These are phyloP conservation scores for Trypoxylon attenuatum DNA, from an alignment of 2,888 invertebrate species.

Conservation along the genomic window DNA sequence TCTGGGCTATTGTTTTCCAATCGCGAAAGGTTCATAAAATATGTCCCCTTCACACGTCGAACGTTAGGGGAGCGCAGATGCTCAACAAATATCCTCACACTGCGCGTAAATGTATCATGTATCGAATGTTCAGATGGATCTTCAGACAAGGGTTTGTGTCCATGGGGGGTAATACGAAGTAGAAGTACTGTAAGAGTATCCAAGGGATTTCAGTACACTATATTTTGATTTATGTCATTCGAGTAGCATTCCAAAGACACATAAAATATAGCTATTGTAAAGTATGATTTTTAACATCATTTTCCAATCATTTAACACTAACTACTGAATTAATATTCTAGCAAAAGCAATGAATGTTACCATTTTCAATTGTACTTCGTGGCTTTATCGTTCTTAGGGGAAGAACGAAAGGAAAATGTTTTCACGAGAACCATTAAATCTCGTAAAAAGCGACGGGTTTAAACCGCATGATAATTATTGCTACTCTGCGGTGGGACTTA, in stretches of 20 bases:
- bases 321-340: no score
- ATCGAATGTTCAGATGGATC: conserved; percentile 60
- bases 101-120: conserved; percentile 62
- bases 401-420: conserved; percentile 29
- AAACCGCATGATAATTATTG: conserved; percentile 50
- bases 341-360: no score
- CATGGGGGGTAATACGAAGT: conserved; percentile 44
- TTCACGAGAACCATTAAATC: conserved; percentile 25
- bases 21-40: no score
- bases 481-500: conserved; percentile 41
- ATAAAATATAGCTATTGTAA: no score
- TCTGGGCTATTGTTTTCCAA: no score
- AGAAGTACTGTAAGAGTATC: conserved; percentile 41
- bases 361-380: background rate
- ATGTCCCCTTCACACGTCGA: background rate
- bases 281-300: no score
- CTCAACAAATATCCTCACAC: conserved; percentile 60
- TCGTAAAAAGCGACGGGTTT: conserved; percentile 26
- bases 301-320: no score
- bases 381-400: background rate
- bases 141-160: conserved; percentile 42
- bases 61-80: conserved; percentile 4
- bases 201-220: conserved; percentile 42
- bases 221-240: conserved; percentile 46
- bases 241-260: conserved; percentile 47